phyloP scores from a whole-genome alignment of 2,888 invertebrate species.

The Steinernema carpocapsae region DNA sequence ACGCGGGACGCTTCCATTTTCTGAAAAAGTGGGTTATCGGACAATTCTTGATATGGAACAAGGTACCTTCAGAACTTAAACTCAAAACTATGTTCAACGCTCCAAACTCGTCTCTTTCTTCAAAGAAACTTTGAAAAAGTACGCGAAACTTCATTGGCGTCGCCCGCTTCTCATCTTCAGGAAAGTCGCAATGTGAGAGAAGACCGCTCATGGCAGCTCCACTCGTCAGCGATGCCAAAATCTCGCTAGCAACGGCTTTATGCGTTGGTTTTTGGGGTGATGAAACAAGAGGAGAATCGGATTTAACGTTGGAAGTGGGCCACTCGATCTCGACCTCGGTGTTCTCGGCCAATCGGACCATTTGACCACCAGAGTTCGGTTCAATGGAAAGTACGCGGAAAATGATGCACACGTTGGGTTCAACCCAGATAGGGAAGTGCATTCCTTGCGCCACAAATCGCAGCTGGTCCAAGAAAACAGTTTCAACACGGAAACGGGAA shows the following conservation, averaged over 20 bases:
- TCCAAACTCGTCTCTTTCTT: not conserved
- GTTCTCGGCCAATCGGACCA: not conserved
- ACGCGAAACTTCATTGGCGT: not conserved
- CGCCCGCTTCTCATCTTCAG: not conserved
- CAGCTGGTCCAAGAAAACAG: conserved; percentile 17
- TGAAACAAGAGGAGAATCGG: not conserved
- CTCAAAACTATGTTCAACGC: not conserved
- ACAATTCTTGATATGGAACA: not conserved
- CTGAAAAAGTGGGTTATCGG: not conserved
- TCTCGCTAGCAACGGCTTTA: not conserved
- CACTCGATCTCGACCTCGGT: conserved; percentile 1
- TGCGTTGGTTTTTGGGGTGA: not conserved
- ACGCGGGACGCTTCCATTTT: conserved; percentile 6
- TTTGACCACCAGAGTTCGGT: not conserved
- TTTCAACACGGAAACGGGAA: not conserved
- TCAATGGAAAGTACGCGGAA: conserved; percentile 11
- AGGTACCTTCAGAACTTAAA: not conserved
- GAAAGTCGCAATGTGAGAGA: conserved; percentile 14
- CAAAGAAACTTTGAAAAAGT: conserved; percentile 10
- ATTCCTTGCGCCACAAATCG: conserved; percentile 3
- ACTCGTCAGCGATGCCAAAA: not conserved
- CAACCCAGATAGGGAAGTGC: conserved; percentile 29
- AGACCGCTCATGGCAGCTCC: not conserved
- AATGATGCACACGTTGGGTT: not conserved
- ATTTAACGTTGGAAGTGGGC: not conserved